Evolutionary conservation across 1,140 invertebrate genomes (phyloP), one percentile per base, ranked within the genome.

Genomic region (Choristoneura fumiferana): DNA sequence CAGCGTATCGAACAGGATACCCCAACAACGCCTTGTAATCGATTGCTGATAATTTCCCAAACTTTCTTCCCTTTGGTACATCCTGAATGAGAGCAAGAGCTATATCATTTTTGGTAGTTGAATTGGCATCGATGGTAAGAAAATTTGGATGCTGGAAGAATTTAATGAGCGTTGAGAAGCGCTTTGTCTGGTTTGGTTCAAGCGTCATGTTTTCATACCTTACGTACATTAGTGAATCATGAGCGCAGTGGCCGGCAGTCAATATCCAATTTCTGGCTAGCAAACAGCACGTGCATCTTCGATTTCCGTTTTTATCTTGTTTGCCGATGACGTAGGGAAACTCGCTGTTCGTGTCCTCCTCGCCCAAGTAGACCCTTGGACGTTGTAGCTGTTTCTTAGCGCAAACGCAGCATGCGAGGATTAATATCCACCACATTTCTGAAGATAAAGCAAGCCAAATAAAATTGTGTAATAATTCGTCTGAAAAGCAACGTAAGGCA

Each of bases 31-130:
- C 0, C 13, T 40, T 40, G 14, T 40, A 40, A 15, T 40, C 38
- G 14, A 40, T 40, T 15, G 38, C 38, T 40, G 38, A 40, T 40
- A 40, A 40, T 9, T 15, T 40, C 17, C 38, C 38, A 40, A 40
- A 2, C 12, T 13, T 17, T 14, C 17, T 40, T 15, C 10, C 6
- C 22, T 29, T 6, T 6, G 18, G 18, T 4, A 14, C 14, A 5
- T 18, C 18, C 18, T 18, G 5, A 15, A 15, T 40, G 17, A 12
- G 4, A 3, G 17, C 17, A 1, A 40, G 2, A 15, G 14, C 38
- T 2, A 40, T 17, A 40, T 40, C 38, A 9, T 40, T 40, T 8
- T 17, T 9, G 1, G 0, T 4, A 8, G 8, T 14, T 14, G 3
- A 0, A 13, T 34, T 12, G 2, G 0, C 8, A 4, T 43, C 15